phyloP scores from a whole-genome alignment of 2,888 invertebrate genomes.

The Agrochola lota region DNA sequence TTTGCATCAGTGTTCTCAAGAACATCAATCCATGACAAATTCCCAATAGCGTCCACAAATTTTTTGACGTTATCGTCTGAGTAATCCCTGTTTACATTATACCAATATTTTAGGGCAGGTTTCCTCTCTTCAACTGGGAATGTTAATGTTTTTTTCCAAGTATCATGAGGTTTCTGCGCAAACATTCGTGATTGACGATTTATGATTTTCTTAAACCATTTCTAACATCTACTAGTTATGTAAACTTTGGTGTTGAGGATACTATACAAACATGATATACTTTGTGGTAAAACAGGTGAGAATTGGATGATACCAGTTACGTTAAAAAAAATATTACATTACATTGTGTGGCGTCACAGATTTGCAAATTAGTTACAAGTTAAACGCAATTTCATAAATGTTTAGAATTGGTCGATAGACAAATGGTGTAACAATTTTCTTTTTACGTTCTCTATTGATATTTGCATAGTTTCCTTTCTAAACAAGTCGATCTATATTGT shows the following conservation, averaged over 20 bases:
- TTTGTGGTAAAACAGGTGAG: constrained; percentile 28
- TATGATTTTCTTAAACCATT: constrained; percentile 47
- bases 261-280: constrained; percentile 36
- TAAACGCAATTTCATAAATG: constrained; percentile 7
- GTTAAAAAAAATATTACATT: constrained; percentile 24
- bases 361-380: constrained; percentile 20
- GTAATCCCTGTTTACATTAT: too few relatives aligned
- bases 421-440: background rate
- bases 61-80: too few relatives aligned
- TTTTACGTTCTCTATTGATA: background rate
- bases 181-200: constrained; percentile 61
- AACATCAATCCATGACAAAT: too few relatives aligned
- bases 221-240: constrained; percentile 41
- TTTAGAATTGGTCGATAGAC: background rate
- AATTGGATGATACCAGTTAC: constrained; percentile 45
- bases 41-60: too few relatives aligned
- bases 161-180: constrained; percentile 31
- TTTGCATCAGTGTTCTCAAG: too few relatives aligned
- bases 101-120: too few relatives aligned
- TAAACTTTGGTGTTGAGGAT: constrained; percentile 42
- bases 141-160: too few relatives aligned
- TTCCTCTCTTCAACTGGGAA: too few relatives aligned
- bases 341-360: constrained; percentile 18
- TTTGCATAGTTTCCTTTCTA: background rate
- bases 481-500: background rate